Evolutionary conservation across 2,113 vertebrate species (phyloP), one percentile per base, ranked within the genome.

Genomic region (Parotia lawesii): DNA sequence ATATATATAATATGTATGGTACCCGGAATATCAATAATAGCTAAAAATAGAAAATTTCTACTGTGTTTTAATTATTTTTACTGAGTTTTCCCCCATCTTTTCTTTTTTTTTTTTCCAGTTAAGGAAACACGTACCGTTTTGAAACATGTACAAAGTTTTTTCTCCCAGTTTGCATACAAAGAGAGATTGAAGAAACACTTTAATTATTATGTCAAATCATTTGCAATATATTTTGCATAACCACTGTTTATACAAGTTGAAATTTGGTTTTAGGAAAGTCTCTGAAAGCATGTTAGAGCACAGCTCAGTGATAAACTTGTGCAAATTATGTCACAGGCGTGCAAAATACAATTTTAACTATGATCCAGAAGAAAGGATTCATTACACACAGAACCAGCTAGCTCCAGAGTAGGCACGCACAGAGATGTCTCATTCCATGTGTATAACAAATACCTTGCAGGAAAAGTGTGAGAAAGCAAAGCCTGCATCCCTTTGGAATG

Each of bases 101-200:
- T 10, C 16, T 48, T 24, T 24, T 24, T 1, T 24, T 1, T 24
- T 67, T 29, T 35, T 19, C 20, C 9, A 53, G 33, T 7, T 57
- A 50, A 58, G 3, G 7, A 72, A 86, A 37, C 37, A 37, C 10
- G 37, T 37, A 37, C 37, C 60, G 11, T 84, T 80, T 44, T 66
- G 17, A 37, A 88, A 77, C 6, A 21, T 0, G 0, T 7, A 60
- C 1, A 11, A 54, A 58, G 3, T 6, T 72, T 85, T 77, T 71
- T 73, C 20, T 7, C 17, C 10, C 8, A 28, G 5, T 56, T 60
- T 87, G 17, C 13, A 70, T 33, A 60, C 4, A 81, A 70, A 12
- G 5, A 79, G 53, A 50, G 27, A 53, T 27, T 67, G 10, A 53
- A 92, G 75, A 74, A 24, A 9, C 1, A 18, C 6, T 74, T 51